Conservation (phyloP, 2,113 vertebrate species). For the Daboia siamensis region DNA sequence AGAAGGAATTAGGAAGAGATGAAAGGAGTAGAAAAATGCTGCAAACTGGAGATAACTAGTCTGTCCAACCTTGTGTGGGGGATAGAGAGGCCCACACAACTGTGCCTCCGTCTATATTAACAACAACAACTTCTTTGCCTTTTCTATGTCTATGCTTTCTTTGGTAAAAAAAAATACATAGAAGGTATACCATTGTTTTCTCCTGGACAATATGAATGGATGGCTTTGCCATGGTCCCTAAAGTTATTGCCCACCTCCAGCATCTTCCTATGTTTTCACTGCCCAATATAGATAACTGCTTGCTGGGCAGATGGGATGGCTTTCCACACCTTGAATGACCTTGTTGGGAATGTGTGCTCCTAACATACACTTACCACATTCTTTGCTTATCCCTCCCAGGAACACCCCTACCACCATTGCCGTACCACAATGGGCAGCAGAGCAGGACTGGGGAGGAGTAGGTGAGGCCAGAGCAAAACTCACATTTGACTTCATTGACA, state of each 20-base stretch:
- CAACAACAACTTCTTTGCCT: background rate
- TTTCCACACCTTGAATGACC: background rate
- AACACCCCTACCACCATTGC: background rate
- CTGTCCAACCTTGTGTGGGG: too few species aligned
- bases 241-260: background rate
- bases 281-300: background rate
- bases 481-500: background rate
- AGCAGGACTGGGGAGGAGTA: background rate
- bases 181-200: background rate
- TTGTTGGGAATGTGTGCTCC: background rate
- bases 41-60: too few species aligned
- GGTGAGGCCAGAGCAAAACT: background rate
- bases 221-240: background rate
- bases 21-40: too few species aligned
- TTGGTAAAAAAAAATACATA: background rate
- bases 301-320: background rate
- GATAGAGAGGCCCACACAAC: background rate
- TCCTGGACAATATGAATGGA: background rate
- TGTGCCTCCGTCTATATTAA: background rate
- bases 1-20: too few species aligned
- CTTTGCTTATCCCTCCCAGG: background rate
- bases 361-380: background rate
- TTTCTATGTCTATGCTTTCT: background rate
- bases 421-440: background rate
- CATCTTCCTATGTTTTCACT: background rate